phyloP scores from a whole-genome alignment of 1,140 invertebrate genomes.

The Cherax quadricarinatus region DNA sequence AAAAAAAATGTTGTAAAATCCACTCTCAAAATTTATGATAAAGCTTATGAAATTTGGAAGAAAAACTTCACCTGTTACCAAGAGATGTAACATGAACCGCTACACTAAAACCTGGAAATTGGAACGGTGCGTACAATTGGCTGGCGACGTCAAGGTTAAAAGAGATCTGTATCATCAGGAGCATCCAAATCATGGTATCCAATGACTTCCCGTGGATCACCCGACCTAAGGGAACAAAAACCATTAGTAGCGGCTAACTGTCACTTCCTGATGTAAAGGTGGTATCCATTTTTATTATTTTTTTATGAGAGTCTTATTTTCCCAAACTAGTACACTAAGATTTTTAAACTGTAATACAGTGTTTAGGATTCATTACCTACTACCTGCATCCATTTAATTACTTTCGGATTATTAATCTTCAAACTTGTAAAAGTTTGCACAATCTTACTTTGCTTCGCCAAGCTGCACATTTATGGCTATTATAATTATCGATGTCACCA shows the following conservation, averaged over 20 bases:
- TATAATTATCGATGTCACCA: no score
- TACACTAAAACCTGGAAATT: slow-evolving; percentile 63
- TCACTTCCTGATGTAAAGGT: slow-evolving; percentile 2
- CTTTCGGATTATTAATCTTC: neutral
- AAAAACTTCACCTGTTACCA: slow-evolving; percentile 36
- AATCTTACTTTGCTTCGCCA: no score
- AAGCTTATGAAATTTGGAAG: neutral
- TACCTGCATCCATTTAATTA: neutral
- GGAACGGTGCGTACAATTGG: slow-evolving; percentile 46
- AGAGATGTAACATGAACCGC: slow-evolving; percentile 64
- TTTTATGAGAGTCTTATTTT: neutral
- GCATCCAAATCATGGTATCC: slow-evolving; percentile 91
- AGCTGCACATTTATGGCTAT: no score
- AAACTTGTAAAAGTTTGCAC: no score
- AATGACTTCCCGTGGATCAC: slow-evolving; percentile 83
- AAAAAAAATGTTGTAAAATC: neutral
- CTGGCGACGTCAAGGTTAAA: slow-evolving; percentile 77
- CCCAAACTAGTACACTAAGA: neutral
- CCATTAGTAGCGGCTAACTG: neutral
- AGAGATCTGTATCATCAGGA: slow-evolving; percentile 84
- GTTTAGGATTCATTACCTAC: neutral
- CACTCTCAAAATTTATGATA: neutral
- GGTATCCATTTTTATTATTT: neutral
- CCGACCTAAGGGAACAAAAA: slow-evolving; percentile 72
- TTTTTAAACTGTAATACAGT: neutral